phyloP scores from a whole-genome alignment of 2,888 invertebrate species.

The Mesorhabditis belari region DNA sequence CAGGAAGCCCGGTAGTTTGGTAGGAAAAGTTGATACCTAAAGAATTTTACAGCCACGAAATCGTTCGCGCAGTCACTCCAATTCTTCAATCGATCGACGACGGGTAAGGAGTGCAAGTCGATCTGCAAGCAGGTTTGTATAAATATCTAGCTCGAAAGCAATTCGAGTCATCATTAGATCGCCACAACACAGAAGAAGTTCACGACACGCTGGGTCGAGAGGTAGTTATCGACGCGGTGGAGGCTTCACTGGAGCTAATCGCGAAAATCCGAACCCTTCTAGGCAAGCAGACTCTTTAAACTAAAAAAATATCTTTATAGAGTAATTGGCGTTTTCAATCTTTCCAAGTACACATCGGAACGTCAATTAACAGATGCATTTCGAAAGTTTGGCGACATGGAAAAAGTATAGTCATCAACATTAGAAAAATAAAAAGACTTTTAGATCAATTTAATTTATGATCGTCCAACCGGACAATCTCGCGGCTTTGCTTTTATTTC shows the following conservation, averaged over 20 bases:
- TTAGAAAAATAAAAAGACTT: not conserved
- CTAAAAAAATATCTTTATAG: not conserved
- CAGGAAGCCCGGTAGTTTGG: too few species aligned
- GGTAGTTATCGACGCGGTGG: not conserved
- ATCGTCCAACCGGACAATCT: conserved; percentile 66
- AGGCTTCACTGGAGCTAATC: not conserved
- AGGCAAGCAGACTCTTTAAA: not conserved
- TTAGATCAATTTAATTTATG: conserved; percentile 74
- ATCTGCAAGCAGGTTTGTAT: not conserved
- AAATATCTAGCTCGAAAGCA: too few species aligned
- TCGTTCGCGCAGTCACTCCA: too few species aligned
- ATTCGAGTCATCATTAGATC: too few species aligned
- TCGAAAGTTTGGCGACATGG: conserved; percentile 80
- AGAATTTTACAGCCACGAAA: too few species aligned
- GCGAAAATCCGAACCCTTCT: not conserved
- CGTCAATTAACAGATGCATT: conserved; percentile 83
- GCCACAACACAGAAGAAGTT: not conserved
- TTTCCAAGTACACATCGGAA: conserved; percentile 84
- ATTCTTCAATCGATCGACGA: too few species aligned
- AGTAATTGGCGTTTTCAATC: conserved; percentile 89
- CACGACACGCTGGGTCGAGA: too few species aligned
- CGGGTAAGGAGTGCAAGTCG: not conserved
- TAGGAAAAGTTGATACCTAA: too few species aligned
- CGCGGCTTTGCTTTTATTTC: conserved; percentile 38
- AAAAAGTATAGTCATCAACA: conserved; percentile 63